Conservation (phyloP, 2,888 invertebrate genomes). For the Tenthredo distinguenda region DNA sequence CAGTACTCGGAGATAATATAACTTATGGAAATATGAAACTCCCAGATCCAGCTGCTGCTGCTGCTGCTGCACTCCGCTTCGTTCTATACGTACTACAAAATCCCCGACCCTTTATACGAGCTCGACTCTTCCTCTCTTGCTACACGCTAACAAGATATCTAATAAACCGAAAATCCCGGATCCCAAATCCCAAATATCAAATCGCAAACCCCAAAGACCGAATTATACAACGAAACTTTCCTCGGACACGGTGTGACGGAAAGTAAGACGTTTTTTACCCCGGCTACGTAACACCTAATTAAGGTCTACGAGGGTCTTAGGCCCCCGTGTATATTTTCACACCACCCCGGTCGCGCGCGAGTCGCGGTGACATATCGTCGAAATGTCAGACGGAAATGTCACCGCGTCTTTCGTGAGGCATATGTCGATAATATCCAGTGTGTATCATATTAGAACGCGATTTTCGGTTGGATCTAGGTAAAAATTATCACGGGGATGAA, state of each 20-base stretch:
- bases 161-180: not conserved
- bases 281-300: not conserved
- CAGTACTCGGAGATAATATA: not conserved
- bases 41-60: not conserved
- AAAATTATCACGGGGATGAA: too few relatives aligned
- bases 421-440: too few relatives aligned
- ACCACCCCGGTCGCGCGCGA: not conserved
- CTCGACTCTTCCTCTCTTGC: not conserved
- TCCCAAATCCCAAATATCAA: not conserved
- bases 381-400: constrained; percentile 8
- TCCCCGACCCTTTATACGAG: not conserved
- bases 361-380: not conserved
- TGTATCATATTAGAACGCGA: too few relatives aligned
- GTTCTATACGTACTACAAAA: not conserved
- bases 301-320: not conserved
- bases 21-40: constrained; percentile 23
- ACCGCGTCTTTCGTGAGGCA: not conserved
- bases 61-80: not conserved
- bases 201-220: not conserved
- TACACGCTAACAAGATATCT: not conserved
- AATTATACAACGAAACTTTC: not conserved
- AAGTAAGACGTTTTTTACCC: not conserved
- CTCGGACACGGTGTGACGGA: not conserved
- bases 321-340: not conserved
- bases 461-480: too few relatives aligned